Percentiles rank a stretch among this genome's conserved stretches.
Evolutionary conservation across 2,888 invertebrate genomes (phyloP).

Genomic region (Melikaiella ostensackeni): DNA sequence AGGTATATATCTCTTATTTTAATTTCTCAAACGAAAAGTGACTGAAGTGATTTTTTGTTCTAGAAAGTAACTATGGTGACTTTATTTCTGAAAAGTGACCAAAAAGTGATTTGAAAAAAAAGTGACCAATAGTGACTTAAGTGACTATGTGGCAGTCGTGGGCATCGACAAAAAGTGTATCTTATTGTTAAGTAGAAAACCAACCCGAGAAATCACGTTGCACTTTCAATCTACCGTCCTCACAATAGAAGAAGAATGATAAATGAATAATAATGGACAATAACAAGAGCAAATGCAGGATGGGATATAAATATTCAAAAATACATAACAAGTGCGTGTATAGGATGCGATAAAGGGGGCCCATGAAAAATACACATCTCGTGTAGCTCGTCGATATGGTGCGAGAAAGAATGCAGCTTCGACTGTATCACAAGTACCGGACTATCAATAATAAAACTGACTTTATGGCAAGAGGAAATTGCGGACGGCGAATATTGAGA

Average conservation of each 20-base stretch:
- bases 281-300: background rate
- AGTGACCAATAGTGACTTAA: too few species aligned
- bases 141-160: too few species aligned
- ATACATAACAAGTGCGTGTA: background rate
- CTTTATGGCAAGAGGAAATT: slow-evolving; percentile 53
- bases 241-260: background rate
- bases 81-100: too few species aligned
- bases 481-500: slow-evolving; percentile 51
- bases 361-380: slow-evolving; percentile 30
- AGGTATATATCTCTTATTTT: too few species aligned
- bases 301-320: background rate
- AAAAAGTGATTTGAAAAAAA: too few species aligned
- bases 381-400: slow-evolving; percentile 7
- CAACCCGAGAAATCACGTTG: background rate
- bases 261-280: background rate
- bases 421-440: slow-evolving; percentile 6
- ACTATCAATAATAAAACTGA: slow-evolving; percentile 58
- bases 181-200: background rate
- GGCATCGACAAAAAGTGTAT: too few species aligned
- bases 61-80: too few species aligned
- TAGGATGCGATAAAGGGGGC: background rate
- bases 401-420: slow-evolving; percentile 25
- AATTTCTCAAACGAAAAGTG: too few species aligned
- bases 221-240: background rate
- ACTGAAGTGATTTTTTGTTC: too few species aligned